phyloP scores from a whole-genome alignment of 2,888 invertebrate species.

The Parascotia fuliginaria region DNA sequence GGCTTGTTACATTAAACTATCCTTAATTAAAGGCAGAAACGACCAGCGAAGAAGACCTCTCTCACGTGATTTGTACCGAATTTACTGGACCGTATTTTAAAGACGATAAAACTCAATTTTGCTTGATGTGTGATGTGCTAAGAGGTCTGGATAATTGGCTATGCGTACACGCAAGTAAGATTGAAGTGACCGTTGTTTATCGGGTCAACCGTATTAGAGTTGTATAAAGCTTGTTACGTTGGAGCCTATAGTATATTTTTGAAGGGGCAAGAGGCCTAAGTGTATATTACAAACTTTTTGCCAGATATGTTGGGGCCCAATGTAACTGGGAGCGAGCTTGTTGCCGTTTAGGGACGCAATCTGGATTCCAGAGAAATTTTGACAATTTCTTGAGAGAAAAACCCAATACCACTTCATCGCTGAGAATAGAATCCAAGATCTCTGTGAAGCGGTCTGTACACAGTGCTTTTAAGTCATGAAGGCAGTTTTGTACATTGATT shows the following conservation, averaged over 20 bases:
- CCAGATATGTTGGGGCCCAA: too few species aligned
- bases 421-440: too few species aligned
- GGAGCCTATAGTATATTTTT: background rate
- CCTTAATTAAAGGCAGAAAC: slow-evolving; percentile 26
- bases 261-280: too few species aligned
- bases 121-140: background rate
- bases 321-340: too few species aligned
- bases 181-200: slow-evolving; percentile 40
- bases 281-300: too few species aligned
- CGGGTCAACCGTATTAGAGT: slow-evolving; percentile 39
- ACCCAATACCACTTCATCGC: too few species aligned
- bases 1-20: slow-evolving; percentile 36
- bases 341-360: too few species aligned
- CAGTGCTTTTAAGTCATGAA: too few species aligned
- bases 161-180: slow-evolving; percentile 32
- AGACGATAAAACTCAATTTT: background rate
- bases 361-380: too few species aligned
- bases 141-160: slow-evolving; percentile 12
- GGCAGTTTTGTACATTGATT: too few species aligned
- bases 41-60: slow-evolving; percentile 12
- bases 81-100: background rate
- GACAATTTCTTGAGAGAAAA: too few species aligned
- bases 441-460: too few species aligned
- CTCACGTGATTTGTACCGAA: slow-evolving; percentile 8
- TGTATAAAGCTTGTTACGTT: slow-evolving; percentile 10